Percentiles rank a stretch among this genome's conserved stretches.
Conservation (phyloP, 2,888 invertebrate genomes). For the Cosmopolites sordidus region DNA sequence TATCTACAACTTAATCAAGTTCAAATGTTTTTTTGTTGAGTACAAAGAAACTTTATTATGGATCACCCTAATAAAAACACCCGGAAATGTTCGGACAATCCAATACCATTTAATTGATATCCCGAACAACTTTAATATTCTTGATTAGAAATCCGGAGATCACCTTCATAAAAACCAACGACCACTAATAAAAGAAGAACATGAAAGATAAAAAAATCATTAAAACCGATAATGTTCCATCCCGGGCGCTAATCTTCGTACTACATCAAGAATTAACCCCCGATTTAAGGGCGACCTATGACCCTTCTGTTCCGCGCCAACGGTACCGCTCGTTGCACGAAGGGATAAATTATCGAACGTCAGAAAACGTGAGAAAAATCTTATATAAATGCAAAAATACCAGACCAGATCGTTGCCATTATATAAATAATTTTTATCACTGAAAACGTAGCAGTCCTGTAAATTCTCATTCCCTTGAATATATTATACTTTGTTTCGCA, state of each 20-base stretch:
- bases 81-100: too few species aligned
- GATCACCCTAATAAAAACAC: too few species aligned
- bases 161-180: too few species aligned
- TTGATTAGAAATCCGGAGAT: too few species aligned
- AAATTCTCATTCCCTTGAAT: conserved; percentile 19
- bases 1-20: too few species aligned
- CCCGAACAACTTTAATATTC: too few species aligned
- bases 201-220: background rate
- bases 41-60: too few species aligned
- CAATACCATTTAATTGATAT: too few species aligned
- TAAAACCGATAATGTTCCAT: conserved; percentile 1
- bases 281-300: background rate
- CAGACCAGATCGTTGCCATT: conserved; percentile 26
- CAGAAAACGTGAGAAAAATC: conserved; percentile 31
- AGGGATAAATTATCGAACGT: conserved; percentile 24
- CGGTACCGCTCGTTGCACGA: too few species aligned
- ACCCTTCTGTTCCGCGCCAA: too few species aligned
- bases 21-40: too few species aligned
- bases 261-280: background rate
- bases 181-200: too few species aligned
- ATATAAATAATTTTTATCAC: conserved; percentile 36
- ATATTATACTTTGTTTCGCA: conserved; percentile 23
- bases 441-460: conserved; percentile 20
- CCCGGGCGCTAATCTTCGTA: background rate
- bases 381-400: conserved; percentile 37